phyloP scores from a whole-genome alignment of 2,888 invertebrate species.

The Taphrorychus bicolor region DNA sequence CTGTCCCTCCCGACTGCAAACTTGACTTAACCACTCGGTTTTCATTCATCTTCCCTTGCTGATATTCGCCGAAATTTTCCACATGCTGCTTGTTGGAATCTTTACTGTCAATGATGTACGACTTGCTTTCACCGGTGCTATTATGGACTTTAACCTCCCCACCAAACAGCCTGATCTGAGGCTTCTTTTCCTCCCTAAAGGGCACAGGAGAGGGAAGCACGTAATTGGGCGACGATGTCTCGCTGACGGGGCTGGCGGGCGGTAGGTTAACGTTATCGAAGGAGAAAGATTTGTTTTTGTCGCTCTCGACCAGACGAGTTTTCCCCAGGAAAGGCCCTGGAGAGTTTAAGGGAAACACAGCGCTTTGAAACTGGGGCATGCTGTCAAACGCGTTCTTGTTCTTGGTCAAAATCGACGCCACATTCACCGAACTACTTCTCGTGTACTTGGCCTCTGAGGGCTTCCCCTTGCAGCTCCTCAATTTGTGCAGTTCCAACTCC shows the following conservation, averaged over 20 bases:
- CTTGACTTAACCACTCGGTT: conserved; percentile 80
- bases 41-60: conserved; percentile 55
- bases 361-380: conserved; percentile 56
- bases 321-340: conserved; percentile 85
- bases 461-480: conserved; percentile 79
- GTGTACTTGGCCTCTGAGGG: conserved; percentile 55
- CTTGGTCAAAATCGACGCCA: conserved; percentile 59
- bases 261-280: conserved; percentile 54
- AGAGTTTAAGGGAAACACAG: conserved; percentile 71
- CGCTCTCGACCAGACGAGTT: conserved; percentile 76
- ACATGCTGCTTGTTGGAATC: conserved; percentile 45
- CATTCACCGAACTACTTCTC: conserved; percentile 60
- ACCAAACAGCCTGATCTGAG: conserved; percentile 73
- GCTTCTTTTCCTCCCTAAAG: conserved; percentile 53
- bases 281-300: conserved; percentile 59
- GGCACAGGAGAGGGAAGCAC: conserved; percentile 53
- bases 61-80: conserved; percentile 49
- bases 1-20: conserved; percentile 84
- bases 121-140: conserved; percentile 74
- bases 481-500: conserved; percentile 80
- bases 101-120: conserved; percentile 55
- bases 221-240: conserved; percentile 46
- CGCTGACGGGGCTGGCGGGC: conserved; percentile 35
- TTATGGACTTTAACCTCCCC: conserved; percentile 80
- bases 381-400: conserved; percentile 60